phyloP scores from a whole-genome alignment of 2,797 vertebrate species.

The Silurus aristotelis region DNA sequence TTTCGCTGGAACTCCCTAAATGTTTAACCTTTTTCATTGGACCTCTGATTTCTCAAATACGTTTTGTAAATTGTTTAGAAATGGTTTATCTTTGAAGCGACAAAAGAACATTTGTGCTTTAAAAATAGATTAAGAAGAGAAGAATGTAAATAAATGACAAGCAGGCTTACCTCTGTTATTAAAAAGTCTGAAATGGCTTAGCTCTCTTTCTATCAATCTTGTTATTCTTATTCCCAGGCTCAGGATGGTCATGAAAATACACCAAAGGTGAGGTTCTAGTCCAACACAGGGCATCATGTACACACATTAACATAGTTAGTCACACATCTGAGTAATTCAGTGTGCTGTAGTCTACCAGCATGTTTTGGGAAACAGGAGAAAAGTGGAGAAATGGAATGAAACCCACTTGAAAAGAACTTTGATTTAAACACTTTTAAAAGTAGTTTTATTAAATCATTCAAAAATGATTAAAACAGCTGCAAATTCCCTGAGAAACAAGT shows the following conservation, averaged over 20 bases:
- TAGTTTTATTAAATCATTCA: constrained; percentile 2
- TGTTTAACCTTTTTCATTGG: not conserved
- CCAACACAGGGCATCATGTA: not conserved
- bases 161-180: not conserved
- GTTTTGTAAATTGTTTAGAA: not conserved
- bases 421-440: not conserved
- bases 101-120: constrained; percentile 2
- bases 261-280: not conserved
- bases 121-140: not conserved
- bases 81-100: not conserved
- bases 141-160: constrained; percentile 27
- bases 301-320: not conserved
- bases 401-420: not conserved
- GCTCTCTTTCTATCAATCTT: not conserved
- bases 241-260: not conserved
- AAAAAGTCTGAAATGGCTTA: not conserved
- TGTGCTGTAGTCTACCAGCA: not conserved
- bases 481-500: constrained; percentile 17
- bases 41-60: not conserved
- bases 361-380: not conserved
- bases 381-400: not conserved
- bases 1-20: not conserved
- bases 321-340: not conserved
- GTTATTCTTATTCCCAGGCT: not conserved
- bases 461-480: not conserved